Base-by-base conservation (phyloP, 2,113 vertebrate genomes). In the Thalassoma bifasciatum region DNA sequence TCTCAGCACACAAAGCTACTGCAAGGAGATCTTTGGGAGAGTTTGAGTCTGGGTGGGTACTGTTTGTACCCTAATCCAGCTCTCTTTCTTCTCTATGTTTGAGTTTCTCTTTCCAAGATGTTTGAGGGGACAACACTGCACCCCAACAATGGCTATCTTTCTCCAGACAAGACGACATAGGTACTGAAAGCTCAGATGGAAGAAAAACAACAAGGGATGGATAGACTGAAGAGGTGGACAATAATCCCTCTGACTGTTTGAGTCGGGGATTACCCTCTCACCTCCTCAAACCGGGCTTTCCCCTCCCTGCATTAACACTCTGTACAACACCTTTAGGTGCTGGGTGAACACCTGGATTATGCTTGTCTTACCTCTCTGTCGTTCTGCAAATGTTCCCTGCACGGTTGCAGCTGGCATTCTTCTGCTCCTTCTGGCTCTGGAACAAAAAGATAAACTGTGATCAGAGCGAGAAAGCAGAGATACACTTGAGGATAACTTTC, bases 361-460 rank as follows among this genome's bases (percentile, higher is more conserved):
- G 24, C 22, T 30, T 30, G 26, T 17, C 56, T 93, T 78, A 99
- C 98, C 97, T 97, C 68, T 98, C 98, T 50, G 92, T n/a, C 10
- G 46, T 93, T 77, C 98, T 98, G 84, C 86, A 62, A 16, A 81
- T 88, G 64, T 90, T 94, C 81, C 75, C 91, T n/a, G 84, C 68
- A 0, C 94, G 89, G 72, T 87, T 93, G 73, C 93, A 93, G n/a
- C 11, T 4, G 16, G 16, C 8, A 1, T 22, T 23, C 90, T 96
- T 96, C 86, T 95, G 96, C 40, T 97, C 96, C 88, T 96, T 99
- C 1, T 96, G 94, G 14, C 72, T 94, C 97, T 98, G 84, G 10
- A 51, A 24, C 50, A 63, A 21, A 52, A 71, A 10, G 44, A 7
- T 1, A 47, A 37, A 17, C 38, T 26, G 40, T 50, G 2, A 13